Evolutionary conservation across 1,140 invertebrate genomes (phyloP).

Genomic region (Ctenoplectra terminalis): DNA sequence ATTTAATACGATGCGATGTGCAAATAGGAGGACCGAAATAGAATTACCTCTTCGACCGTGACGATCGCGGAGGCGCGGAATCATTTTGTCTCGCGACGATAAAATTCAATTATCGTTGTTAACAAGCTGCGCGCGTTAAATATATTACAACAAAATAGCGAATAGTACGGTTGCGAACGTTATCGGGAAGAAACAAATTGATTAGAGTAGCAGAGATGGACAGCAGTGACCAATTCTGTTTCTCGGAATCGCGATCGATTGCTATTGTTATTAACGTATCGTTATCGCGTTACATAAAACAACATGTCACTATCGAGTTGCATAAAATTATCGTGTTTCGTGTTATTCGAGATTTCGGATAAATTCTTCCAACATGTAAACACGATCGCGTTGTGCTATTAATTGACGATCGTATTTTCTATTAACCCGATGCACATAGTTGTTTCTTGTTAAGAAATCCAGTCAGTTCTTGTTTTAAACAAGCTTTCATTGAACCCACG

Average conservation of each 20-base stretch:
- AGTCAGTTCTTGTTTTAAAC: too few relatives aligned
- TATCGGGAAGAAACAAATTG: neutral
- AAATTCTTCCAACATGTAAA: neutral
- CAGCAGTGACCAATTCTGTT: neutral
- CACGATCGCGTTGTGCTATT: neutral
- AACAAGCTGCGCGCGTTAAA: neutral
- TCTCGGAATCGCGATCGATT: neutral
- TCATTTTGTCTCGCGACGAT: neutral
- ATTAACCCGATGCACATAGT: too few relatives aligned
- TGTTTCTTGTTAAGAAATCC: neutral
- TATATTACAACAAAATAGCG: neutral
- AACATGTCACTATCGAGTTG: neutral
- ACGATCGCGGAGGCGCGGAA: neutral
- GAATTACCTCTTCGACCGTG: neutral
- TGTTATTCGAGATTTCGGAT: neutral
- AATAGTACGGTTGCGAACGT: neutral
- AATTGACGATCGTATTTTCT: too few relatives aligned
- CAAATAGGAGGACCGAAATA: neutral
- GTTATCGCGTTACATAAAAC: slow-evolving; percentile 6
- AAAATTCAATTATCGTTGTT: neutral
- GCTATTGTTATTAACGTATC: neutral
- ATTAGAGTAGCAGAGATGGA: neutral
- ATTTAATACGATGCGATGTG: neutral
- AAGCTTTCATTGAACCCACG: too few relatives aligned
- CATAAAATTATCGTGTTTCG: slow-evolving; percentile 13